Conservation (phyloP, 2,113 vertebrate species). For the Harpagus bidentatus region DNA sequence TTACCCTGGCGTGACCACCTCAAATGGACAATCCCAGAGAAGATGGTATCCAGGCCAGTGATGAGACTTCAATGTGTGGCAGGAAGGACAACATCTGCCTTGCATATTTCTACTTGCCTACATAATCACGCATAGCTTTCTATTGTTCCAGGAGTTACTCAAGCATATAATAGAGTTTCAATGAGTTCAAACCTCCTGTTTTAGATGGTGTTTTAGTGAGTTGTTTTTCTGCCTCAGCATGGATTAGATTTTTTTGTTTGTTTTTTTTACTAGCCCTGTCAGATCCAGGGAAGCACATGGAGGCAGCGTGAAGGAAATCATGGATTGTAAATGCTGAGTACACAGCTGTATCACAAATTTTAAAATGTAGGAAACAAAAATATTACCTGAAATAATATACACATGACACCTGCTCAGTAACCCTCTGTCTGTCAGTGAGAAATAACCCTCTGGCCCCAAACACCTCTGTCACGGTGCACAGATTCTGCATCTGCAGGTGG, state of each 20-base stretch:
- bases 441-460: background rate
- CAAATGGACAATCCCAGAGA: background rate
- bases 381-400: background rate
- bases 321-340: background rate
- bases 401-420: background rate
- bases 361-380: background rate
- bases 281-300: background rate
- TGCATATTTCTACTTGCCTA: constrained; percentile 22
- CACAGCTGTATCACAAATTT: accelerated
- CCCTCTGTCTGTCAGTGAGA: no score
- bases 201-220: constrained; percentile 31
- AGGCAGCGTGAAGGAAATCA: background rate
- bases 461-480: accelerated
- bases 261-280: background rate
- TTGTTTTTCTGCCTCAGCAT: constrained; percentile 29
- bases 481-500: background rate
- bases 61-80: background rate
- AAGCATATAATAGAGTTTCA: constrained; percentile 64
- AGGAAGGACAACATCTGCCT: constrained; percentile 52
- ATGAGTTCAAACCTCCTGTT: constrained; percentile 51
- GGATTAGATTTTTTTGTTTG: background rate
- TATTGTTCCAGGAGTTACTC: constrained; percentile 55
- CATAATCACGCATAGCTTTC: background rate
- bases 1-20: background rate
- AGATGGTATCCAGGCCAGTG: background rate